Percentiles rank a stretch among this genome's conserved stretches.
Evolutionary conservation across 1,140 invertebrate genomes (phyloP).

Genomic region (Nylanderia fulva): DNA sequence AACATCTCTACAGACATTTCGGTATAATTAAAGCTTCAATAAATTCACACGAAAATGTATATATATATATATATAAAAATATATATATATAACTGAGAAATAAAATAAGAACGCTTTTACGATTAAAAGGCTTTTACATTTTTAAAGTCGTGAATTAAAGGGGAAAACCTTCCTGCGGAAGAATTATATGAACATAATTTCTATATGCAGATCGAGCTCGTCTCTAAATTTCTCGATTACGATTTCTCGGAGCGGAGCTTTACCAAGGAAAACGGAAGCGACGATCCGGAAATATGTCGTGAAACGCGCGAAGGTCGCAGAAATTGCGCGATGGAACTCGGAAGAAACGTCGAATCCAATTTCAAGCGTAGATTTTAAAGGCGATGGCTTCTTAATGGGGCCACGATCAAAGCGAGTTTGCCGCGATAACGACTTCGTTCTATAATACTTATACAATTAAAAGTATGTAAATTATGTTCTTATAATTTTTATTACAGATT

Average conservation of each 20-base stretch:
- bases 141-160: not conserved
- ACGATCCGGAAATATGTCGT: constrained; percentile 55
- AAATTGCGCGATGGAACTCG: constrained; percentile 42
- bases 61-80: too few species aligned
- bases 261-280: constrained; percentile 40
- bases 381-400: constrained; percentile 12
- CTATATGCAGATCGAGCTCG: not conserved
- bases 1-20: not conserved
- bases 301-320: constrained; percentile 44
- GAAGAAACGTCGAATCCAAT: constrained; percentile 50
- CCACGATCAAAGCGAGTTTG: not conserved
- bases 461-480: not conserved
- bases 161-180: not conserved
- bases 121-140: not conserved
- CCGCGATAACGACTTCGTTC: not conserved
- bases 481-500: too few species aligned
- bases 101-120: not conserved
- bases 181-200: not conserved
- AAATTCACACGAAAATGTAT: too few species aligned
- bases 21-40: not conserved
- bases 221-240: constrained; percentile 58
- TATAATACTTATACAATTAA: constrained; percentile 4
- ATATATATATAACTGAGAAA: not conserved
- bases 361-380: constrained; percentile 43
- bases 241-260: constrained; percentile 36